Evolutionary conservation across 2,797 vertebrate species (phyloP), one percentile per base, ranked within the genome.

Genomic region (Macroramphosus scolopax): DNA sequence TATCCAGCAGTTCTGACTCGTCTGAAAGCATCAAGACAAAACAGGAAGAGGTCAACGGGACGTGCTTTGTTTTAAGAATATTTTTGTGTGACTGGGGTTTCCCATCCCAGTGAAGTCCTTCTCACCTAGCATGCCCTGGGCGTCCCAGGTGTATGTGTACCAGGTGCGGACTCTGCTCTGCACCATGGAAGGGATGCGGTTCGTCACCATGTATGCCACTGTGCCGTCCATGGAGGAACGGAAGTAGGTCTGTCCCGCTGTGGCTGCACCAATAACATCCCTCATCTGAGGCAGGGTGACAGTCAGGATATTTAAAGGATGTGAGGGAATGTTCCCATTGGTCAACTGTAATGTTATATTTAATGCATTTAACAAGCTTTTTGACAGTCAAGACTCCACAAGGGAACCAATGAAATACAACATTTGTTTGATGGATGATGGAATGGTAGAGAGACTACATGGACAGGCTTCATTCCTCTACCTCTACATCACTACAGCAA

Each of bases 71-170:
- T n/a, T n/a, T n/a, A n/a, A n/a, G n/a, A n/a, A n/a, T n/a, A n/a
- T n/a, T n/a, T n/a, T n/a, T 22, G 20, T 22, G 20, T 22, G 20
- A 22, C 3, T 22, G 20, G 20, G 3, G 20, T 22, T 22, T 22
- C n/a, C n/a, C n/a, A n/a, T n/a, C n/a, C n/a, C 10, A 17, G 32
- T 29, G 6, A 43, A 22, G 10, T 16, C 5, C 9, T 39, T 72
- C 89, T 88, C 84, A 98, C 95, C 95, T 54, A 98, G 75, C 92
- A 96, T 96, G 83, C 94, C 93, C 77, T 98, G 95, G 5, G 94
- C 94, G 3, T 91, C 90, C 95, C 96, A 98, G 1, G 94, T 96
- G 76, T 97, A 97, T 50, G 95, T 92, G 77, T 94, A 96, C 95
- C 96, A 98, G 39, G 89, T 93, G 56, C 92, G 89, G 62, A 98